Percentiles rank a stretch among this genome's conserved stretches.
phyloP scores from a whole-genome alignment of 1,140 invertebrate species.

The Heliconius nattereri region DNA sequence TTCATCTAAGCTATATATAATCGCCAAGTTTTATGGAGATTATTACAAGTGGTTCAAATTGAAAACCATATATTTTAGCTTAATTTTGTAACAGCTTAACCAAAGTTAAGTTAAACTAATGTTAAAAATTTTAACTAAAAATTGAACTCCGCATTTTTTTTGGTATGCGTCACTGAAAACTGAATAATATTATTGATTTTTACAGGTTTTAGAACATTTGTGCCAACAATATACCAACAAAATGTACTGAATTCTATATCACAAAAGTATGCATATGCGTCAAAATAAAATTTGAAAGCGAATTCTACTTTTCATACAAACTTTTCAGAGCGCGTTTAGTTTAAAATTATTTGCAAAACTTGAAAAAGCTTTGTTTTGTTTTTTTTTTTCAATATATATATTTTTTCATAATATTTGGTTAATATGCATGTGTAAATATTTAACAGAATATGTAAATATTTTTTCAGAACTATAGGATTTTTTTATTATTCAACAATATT shows the following conservation, averaged over 20 bases:
- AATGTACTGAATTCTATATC: neutral
- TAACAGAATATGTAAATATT: neutral
- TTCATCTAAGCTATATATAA: too few species aligned
- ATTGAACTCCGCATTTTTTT: too few species aligned
- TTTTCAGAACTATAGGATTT: neutral
- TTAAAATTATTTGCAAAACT: neutral
- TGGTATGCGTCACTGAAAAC: too few species aligned
- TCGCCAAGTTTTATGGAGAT: too few species aligned
- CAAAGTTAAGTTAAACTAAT: too few species aligned
- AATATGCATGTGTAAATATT: neutral
- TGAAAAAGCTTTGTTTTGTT: neutral
- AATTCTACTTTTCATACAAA: conserved; percentile 6
- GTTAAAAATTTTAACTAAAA: too few species aligned
- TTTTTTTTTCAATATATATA: neutral
- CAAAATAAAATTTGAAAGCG: neutral
- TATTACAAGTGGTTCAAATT: too few species aligned
- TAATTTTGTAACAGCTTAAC: too few species aligned
- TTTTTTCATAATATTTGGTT: neutral
- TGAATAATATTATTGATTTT: too few species aligned
- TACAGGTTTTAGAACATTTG: too few species aligned
- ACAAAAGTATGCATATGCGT: conserved; percentile 7
- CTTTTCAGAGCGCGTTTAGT: conserved; percentile 1
- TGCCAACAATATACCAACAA: neutral
- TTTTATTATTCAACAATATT: neutral
- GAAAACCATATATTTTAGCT: too few species aligned